Conservation (phyloP, 2,113 vertebrate species). For the Mastomys coucha region DNA sequence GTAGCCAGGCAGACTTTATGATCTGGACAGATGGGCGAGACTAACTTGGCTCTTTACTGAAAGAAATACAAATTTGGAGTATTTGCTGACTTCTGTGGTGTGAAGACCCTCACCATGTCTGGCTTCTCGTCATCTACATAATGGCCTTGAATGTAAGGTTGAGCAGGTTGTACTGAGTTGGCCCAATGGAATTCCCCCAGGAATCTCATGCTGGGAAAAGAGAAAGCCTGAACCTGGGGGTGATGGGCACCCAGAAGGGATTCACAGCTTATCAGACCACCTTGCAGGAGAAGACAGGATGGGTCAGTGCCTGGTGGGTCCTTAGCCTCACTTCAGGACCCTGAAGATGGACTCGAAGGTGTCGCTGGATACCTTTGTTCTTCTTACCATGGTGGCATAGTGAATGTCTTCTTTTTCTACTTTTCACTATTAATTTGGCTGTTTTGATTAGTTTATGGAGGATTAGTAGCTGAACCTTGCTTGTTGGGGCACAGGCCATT, state of each 20-base stretch:
- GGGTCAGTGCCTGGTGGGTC: neutral
- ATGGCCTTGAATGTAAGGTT: neutral
- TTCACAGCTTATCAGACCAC: neutral
- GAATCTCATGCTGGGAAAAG: neutral
- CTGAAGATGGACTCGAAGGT: neutral
- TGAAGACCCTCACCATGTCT: neutral
- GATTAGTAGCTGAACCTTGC: neutral
- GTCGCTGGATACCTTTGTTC: neutral
- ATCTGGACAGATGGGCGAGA: neutral
- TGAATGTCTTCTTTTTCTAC: neutral
- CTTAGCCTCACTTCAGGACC: neutral
- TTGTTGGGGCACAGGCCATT: neutral
- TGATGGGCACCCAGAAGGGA: neutral
- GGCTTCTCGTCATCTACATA: neutral
- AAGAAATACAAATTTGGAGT: neutral
- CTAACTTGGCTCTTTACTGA: neutral
- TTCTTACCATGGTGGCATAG: neutral
- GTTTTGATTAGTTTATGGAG: neutral
- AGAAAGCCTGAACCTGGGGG: neutral
- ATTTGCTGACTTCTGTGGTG: neutral
- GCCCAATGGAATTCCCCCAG: neutral
- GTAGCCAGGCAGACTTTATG: neutral
- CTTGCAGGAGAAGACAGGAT: neutral
- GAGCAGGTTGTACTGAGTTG: neutral
- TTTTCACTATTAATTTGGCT: neutral